Percentiles rank a stretch among this genome's conserved stretches.
These are phyloP conservation scores for Apis cerana DNA, from an alignment of 1,140 invertebrate species.

Conservation along the genomic window DNA sequence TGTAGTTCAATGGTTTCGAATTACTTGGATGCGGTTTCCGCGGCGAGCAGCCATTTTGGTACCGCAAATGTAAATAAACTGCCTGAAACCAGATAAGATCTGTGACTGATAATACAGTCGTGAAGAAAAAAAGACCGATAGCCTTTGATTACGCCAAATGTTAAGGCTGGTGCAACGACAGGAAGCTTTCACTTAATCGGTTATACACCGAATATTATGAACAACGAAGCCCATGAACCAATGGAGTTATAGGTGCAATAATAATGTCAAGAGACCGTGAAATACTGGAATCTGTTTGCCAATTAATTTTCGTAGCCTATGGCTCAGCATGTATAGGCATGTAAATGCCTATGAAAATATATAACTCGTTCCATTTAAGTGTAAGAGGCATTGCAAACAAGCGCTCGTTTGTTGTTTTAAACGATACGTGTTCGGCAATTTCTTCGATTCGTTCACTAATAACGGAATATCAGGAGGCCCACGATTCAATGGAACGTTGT, in stretches of 20 bases:
- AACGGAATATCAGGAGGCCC: not conserved
- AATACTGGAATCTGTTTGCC: not conserved
- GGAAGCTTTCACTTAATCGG: constrained; percentile 5
- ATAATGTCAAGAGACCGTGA: not conserved
- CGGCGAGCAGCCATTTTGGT: constrained; percentile 56
- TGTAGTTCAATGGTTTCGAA: constrained; percentile 62
- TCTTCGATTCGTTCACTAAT: not conserved
- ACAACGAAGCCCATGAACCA: not conserved
- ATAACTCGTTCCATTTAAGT: not conserved
- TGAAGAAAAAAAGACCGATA: constrained; percentile 1
- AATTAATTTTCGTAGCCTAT: not conserved
- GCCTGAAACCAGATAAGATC: constrained; percentile 44
- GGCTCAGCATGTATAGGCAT: not conserved
- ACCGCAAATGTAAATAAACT: constrained; percentile 52
- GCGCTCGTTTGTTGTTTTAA: not conserved
- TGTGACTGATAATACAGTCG: constrained; percentile 35
- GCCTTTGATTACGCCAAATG: not conserved
- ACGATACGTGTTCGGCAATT: not conserved
- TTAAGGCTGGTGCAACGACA: constrained; percentile 1
- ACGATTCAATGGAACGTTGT: constrained; percentile 14
- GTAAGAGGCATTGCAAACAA: not conserved
- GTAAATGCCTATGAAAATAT: not conserved
- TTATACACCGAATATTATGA: constrained; percentile 2
- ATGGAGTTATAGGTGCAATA: constrained; percentile 10
- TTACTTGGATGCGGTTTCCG: constrained; percentile 58